phyloP scores from a whole-genome alignment of 2,797 vertebrate genomes.

The Enteromius afrohamiltoni region DNA sequence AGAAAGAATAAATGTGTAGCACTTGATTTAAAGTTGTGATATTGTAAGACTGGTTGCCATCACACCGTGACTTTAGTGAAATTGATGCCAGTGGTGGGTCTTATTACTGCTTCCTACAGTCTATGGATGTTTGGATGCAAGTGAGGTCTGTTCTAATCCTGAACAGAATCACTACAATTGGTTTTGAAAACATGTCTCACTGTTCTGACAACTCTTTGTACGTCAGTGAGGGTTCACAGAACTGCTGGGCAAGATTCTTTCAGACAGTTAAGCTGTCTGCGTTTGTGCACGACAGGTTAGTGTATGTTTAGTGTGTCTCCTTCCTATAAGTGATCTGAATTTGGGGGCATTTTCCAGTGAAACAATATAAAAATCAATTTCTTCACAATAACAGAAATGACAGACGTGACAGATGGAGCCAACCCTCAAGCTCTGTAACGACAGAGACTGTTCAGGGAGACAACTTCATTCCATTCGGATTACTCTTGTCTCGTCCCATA shows the following conservation, averaged over 20 bases:
- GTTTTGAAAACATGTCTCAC: constrained; percentile 45
- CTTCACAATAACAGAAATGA: constrained; percentile 46
- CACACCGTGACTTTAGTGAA: neutral
- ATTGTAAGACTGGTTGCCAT: neutral
- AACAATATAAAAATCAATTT: constrained; percentile 55
- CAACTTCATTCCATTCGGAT: constrained; percentile 46
- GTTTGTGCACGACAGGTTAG: neutral
- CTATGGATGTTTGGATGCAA: neutral
- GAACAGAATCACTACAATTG: constrained; percentile 29
- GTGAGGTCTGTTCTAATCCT: constrained; percentile 23
- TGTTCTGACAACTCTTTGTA: constrained; percentile 31
- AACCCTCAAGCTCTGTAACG: constrained; percentile 27
- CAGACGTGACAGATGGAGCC: constrained; percentile 40
- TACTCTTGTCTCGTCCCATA: constrained; percentile 40
- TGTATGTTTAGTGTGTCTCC: constrained; percentile 16
- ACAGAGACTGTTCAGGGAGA: constrained; percentile 32
- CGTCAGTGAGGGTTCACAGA: constrained; percentile 25
- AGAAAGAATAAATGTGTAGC: neutral
- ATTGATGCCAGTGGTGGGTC: constrained; percentile 7
- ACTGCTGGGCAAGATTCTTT: constrained; percentile 34
- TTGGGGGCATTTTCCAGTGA: constrained; percentile 38
- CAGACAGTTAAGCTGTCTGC: constrained; percentile 33
- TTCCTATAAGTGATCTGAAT: constrained; percentile 40
- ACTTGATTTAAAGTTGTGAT: neutral
- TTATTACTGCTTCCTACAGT: neutral